Evolutionary conservation across 2,888 invertebrate genomes (phyloP), one percentile per base, ranked within the genome.

Genomic region (Ptychoptera albimana): DNA sequence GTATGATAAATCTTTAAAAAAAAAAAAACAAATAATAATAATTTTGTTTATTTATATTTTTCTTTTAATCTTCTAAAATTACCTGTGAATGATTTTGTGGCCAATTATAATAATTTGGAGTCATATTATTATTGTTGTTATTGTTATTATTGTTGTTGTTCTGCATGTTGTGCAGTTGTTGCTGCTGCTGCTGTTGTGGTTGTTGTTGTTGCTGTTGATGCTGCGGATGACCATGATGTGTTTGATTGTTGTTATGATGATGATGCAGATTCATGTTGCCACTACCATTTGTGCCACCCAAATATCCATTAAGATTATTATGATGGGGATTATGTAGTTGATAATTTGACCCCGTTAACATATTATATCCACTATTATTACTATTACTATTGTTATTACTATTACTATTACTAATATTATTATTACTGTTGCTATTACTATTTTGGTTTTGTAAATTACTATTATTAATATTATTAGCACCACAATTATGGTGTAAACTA

Each of bases 41-140:
- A 23, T 23, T n/a, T n/a, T n/a, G n/a, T n/a, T n/a, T n/a, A 23
- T 5, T 23, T 23, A 23, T 23, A 23, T 7, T 23, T 39, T n/a
- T 16, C 7, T 9, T 11, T 29, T 39, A 39, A 1, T 7, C 3
- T 15, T 8, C 1, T 7, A 37, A 11, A 10, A 61, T 62, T 51
- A 64, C 65, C 63, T 65, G 64, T 55, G 58, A 58, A 53, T 52
- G 51, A 50, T 47, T 53, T 50, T 55, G 64, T 61, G 62, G 64
- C 64, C 64, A 65, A 52, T 59, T 61, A 53, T 61, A 62, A 51
- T 56, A 57, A 48, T 62, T 49, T 49, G 51, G 47, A 50, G 53
- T 51, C 45, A 47, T 50, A 49, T 53, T 50, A 42, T 35, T 42
- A 35, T 15, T 40, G 10, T 23, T 35, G 8, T 45, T 38, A 37